Evolutionary conservation across 2,888 invertebrate genomes (phyloP).

Genomic region (Cerceris rybyensis): DNA sequence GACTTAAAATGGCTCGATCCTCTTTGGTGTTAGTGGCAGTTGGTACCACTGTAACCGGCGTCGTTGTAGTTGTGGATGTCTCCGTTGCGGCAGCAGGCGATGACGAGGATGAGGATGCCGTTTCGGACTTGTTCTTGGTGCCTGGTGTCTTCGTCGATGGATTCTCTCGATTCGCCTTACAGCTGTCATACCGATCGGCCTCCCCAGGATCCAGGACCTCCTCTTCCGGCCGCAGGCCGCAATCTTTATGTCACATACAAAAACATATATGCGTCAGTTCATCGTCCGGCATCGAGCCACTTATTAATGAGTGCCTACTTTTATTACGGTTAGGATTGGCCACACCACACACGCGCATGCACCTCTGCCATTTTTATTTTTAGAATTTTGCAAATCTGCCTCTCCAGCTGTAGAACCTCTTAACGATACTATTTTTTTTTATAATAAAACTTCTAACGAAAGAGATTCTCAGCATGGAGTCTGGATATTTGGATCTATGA

Average conservation of each 20-base stretch:
- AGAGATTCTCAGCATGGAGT: no score
- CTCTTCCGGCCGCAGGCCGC: conserved; percentile 80
- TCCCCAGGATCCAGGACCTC: conserved; percentile 81
- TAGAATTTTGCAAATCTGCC: background rate
- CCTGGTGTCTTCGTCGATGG: conserved; percentile 16
- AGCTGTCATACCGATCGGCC: conserved; percentile 63
- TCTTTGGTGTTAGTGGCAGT: conserved; percentile 66
- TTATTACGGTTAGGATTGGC: conserved; percentile 40
- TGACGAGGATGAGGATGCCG: background rate
- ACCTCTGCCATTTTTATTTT: conserved; percentile 22
- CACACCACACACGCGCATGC: conserved; percentile 60
- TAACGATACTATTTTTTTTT: no score
- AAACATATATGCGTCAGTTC: conserved; percentile 73
- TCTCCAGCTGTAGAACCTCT: no score
- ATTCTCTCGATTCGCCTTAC: conserved; percentile 75
- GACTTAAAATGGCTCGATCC: conserved; percentile 81
- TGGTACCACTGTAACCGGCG: background rate
- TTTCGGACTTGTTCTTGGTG: conserved; percentile 12
- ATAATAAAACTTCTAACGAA: no score
- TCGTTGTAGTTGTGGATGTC: background rate
- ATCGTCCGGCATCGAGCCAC: conserved; percentile 33
- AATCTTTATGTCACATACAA: conserved; percentile 79
- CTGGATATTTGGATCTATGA: background rate
- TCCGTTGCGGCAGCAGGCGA: background rate
- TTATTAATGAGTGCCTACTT: conserved; percentile 45